These are phyloP conservation scores for Drosophila cracens DNA, from an alignment of 2,888 invertebrate species.

Conservation along the genomic window DNA sequence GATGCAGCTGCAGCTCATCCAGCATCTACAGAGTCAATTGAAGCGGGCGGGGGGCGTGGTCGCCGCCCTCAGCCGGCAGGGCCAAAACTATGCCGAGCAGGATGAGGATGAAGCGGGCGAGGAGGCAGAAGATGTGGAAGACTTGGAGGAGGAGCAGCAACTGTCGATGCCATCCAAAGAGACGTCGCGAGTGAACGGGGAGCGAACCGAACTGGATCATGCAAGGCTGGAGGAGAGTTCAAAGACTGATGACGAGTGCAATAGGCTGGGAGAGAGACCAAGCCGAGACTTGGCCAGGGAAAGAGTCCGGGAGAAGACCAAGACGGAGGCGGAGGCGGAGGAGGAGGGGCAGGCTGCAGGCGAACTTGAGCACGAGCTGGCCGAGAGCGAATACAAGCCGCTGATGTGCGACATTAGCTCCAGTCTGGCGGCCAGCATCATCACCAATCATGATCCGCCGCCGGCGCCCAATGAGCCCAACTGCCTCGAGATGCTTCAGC, in stretches of 20 bases:
- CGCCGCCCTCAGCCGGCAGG: constrained; percentile 53
- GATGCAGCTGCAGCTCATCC: constrained; percentile 96
- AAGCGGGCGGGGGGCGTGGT: constrained; percentile 75
- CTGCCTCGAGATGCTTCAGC: constrained; percentile 96
- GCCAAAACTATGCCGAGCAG: constrained; percentile 18
- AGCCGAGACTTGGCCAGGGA: not conserved
- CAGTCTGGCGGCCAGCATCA: constrained; percentile 93
- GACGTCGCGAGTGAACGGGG: constrained; percentile 13
- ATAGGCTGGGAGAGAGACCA: constrained; percentile 30
- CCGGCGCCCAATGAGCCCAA: constrained; percentile 92
- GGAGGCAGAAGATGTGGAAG: constrained; percentile 14
- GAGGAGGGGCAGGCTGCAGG: constrained; percentile 18
- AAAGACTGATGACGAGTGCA: constrained; percentile 80
- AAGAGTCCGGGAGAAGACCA: not conserved
- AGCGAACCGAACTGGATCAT: constrained; percentile 16
- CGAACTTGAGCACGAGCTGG: constrained; percentile 33
- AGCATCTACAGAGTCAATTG: constrained; percentile 96
- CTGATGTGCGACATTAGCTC: constrained; percentile 86
- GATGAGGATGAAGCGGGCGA: constrained; percentile 20
- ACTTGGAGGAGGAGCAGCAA: constrained; percentile 15
- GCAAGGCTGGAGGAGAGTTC: constrained; percentile 60
- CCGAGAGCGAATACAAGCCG: constrained; percentile 71
- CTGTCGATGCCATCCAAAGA: constrained; percentile 28
- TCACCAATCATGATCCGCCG: constrained; percentile 92
- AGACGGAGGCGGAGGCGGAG: constrained; percentile 5